Percentiles rank a stretch among this genome's conserved stretches.
Conservation (phyloP, 2,797 vertebrate genomes). For the Cyprinella venusta region DNA sequence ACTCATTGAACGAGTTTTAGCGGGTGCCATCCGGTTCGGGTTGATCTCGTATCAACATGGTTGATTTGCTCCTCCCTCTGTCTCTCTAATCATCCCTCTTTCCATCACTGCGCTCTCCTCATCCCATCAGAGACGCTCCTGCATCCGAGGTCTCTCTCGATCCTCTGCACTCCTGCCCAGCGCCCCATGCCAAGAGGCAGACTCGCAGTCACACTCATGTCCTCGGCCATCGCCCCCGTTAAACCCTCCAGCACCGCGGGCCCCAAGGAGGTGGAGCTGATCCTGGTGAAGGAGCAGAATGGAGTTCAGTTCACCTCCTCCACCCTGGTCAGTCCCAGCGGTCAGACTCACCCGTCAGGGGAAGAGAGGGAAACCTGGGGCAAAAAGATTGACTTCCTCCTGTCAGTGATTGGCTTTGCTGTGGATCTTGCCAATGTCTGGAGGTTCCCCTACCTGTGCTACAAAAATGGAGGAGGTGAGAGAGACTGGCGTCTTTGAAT, state of each 20-base stretch:
- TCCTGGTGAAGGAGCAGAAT: conserved; percentile 89
- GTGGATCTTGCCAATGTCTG: conserved; percentile 93
- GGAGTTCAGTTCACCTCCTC: conserved; percentile 88
- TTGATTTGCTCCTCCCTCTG: conserved; percentile 42
- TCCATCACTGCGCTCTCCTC: conserved; percentile 21
- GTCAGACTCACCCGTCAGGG: conserved; percentile 67
- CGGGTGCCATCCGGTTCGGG: background rate
- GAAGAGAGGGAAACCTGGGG: conserved; percentile 89
- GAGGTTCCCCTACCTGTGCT: conserved; percentile 92
- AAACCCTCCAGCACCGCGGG: conserved; percentile 73
- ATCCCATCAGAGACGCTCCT: conserved; percentile 33
- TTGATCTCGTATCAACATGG: conserved; percentile 45
- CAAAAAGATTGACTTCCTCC: conserved; percentile 90
- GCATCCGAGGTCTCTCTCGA: background rate
- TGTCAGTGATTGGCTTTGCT: conserved; percentile 90
- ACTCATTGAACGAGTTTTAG: background rate
- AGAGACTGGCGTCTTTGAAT: background rate
- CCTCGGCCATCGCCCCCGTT: conserved; percentile 72
- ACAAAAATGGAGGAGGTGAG: conserved; percentile 92
- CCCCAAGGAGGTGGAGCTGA: conserved; percentile 87
- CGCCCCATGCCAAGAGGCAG: conserved; percentile 72
- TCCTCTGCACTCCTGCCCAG: background rate
- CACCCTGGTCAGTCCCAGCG: conserved; percentile 72
- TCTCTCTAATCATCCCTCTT: conserved; percentile 33
- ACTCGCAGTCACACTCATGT: conserved; percentile 77